A percentile compares a stretch with the other conserved stretches of the same genome.
These are phyloP conservation scores for Ctenicera cuprea DNA, from an alignment of 2,888 invertebrate genomes.

Conservation along the genomic window DNA sequence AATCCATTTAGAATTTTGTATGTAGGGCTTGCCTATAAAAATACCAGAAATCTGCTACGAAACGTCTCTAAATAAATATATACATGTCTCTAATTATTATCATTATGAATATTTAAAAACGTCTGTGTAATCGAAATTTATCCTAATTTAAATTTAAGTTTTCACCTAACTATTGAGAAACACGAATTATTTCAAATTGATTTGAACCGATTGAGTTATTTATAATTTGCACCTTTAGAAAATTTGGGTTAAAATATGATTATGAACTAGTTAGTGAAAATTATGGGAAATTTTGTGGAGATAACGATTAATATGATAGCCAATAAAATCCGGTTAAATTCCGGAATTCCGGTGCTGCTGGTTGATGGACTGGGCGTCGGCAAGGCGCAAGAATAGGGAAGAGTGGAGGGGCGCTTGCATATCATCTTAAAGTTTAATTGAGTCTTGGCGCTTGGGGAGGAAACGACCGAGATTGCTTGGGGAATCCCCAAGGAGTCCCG, in stretches of 20 bases:
- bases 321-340: constrained; percentile 55
- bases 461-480: constrained; percentile 72
- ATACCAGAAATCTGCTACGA: no score
- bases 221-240: no score
- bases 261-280: neutral
- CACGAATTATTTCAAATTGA: no score
- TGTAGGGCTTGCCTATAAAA: no score
- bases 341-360: constrained; percentile 60
- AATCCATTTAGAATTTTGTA: no score
- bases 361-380: constrained; percentile 59
- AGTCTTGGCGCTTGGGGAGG: constrained; percentile 77
- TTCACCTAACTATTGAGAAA: no score
- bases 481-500: constrained; percentile 71
- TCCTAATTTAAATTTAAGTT: no score
- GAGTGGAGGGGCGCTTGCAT: constrained; percentile 72
- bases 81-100: no score
- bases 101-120: no score
- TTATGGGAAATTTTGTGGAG: constrained; percentile 15
- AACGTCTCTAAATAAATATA: no score
- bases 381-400: constrained; percentile 58
- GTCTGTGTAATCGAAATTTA: no score
- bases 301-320: constrained; percentile 35
- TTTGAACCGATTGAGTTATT: no score
- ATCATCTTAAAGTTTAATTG: constrained; percentile 85
- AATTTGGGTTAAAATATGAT: constrained; percentile 1